phyloP scores from a whole-genome alignment of 2,888 invertebrate genomes.

The Himalopsyche anomala region DNA sequence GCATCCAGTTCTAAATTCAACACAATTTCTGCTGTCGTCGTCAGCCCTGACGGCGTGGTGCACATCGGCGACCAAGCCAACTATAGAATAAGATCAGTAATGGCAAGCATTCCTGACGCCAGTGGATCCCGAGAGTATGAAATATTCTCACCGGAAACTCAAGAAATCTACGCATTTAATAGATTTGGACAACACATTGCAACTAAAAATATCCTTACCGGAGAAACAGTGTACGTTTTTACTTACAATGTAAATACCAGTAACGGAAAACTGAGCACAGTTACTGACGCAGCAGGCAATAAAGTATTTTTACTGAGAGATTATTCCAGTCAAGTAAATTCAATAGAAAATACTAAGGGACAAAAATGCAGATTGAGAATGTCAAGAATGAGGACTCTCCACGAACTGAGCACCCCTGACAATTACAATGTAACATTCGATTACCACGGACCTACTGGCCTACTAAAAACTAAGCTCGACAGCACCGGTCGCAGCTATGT shows the following conservation, averaged over 20 bases:
- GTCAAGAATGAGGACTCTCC: slow-evolving; percentile 94
- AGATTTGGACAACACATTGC: slow-evolving; percentile 96
- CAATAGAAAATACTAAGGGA: slow-evolving; percentile 95
- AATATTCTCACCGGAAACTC: slow-evolving; percentile 95
- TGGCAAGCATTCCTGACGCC: slow-evolving; percentile 92
- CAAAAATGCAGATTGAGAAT: slow-evolving; percentile 93
- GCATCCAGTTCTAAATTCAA: slow-evolving; percentile 96
- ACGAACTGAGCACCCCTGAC: slow-evolving; percentile 93
- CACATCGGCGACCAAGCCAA: slow-evolving; percentile 97
- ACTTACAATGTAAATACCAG: slow-evolving; percentile 98
- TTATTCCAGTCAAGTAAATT: slow-evolving; percentile 92
- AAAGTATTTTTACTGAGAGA: slow-evolving; percentile 90
- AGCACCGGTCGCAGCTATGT: slow-evolving; percentile 93
- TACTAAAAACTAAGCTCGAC: slow-evolving; percentile 92
- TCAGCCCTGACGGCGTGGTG: slow-evolving; percentile 95
- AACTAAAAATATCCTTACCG: slow-evolving; percentile 96
- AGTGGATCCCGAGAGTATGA: slow-evolving; percentile 92
- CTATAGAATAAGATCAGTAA: slow-evolving; percentile 90
- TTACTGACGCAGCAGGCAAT: slow-evolving; percentile 95
- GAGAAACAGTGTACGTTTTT: slow-evolving; percentile 94
- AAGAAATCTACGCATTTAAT: slow-evolving; percentile 95
- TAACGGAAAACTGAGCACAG: slow-evolving; percentile 94
- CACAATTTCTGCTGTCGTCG: slow-evolving; percentile 93
- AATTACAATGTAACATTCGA: slow-evolving; percentile 96
- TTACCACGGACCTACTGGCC: slow-evolving; percentile 92